These are phyloP conservation scores for Polydrusus tereticollis DNA, from an alignment of 2,888 invertebrate species.

Conservation along the genomic window DNA sequence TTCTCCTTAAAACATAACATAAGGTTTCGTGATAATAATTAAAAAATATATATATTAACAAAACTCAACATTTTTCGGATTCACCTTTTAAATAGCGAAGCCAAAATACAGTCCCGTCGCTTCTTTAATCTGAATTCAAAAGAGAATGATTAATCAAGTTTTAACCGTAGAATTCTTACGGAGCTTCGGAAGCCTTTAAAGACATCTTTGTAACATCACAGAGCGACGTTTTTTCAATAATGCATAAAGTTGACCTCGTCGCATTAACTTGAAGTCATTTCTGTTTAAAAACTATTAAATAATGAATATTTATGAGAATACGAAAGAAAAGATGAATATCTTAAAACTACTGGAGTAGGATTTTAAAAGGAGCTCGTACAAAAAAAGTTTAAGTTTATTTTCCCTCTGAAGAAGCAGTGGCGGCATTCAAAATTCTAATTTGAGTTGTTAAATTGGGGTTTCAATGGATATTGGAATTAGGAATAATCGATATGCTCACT, in stretches of 20 bases:
- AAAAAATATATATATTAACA: too few species aligned
- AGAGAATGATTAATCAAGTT: conserved; percentile 17
- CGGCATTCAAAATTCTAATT: background rate
- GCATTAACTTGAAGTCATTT: conserved; percentile 22
- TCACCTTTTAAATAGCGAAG: too few species aligned
- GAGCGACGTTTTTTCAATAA: conserved; percentile 37
- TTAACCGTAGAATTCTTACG: conserved; percentile 8
- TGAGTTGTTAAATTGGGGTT: too few species aligned
- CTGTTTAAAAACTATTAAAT: conserved; percentile 27
- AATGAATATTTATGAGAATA: conserved; percentile 37
- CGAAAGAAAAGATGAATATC: conserved; percentile 31
- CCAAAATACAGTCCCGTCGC: too few species aligned
- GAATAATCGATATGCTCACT: too few species aligned
- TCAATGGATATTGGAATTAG: too few species aligned
- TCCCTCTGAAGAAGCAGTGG: conserved; percentile 12
- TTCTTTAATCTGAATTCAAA: conserved; percentile 6
- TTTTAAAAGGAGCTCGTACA: background rate
- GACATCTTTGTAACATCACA: conserved; percentile 12
- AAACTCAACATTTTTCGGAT: too few species aligned
- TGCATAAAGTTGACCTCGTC: conserved; percentile 38
- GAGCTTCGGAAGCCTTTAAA: conserved; percentile 24
- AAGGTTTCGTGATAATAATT: too few species aligned
- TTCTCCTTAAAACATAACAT: too few species aligned
- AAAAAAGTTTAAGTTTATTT: conserved; percentile 19
- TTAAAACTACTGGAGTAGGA: conserved; percentile 26